Evolutionary conservation across 2,888 invertebrate genomes (phyloP), one percentile per base, ranked within the genome.

Genomic region (Galerucella calmariensis): DNA sequence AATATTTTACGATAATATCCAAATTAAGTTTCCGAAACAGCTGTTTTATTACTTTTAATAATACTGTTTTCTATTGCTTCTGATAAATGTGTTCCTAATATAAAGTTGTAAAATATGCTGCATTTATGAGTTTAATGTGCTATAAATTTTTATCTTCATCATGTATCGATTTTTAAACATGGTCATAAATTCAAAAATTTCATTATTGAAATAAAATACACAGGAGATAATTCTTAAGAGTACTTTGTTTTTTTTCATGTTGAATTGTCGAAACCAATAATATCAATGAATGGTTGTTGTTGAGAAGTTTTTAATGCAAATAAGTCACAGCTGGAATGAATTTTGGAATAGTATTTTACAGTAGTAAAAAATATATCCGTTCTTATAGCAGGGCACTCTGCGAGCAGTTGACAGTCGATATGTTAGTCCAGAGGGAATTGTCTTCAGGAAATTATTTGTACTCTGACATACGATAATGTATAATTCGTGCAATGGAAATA

Each of bases 161-260:
- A 48, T 48, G 48, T 48, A 48, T 48, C 48, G 48, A 48, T 48
- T 48, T 48, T 48, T 48, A 48, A 48, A 48, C 48, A 48, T 48
- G 11, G 12, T 14, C 48, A 48, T 48, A 14, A 48, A 48, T 48
- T 48, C 2, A 12, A 48, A 27, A 48, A 48, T 48, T 48, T 48
- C 11, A 48, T 14, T 14, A 11, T 48, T 48, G 12, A 48, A 48
- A 48, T 48, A 14, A 48, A 48, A 48, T 48, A 48, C 48, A 48
- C 48, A 48, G 48, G 48, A 48, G 48, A 14, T 48, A 6, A 12
- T 48, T 48, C 14, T 5, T 0, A 48, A 48, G 11, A 48, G 14
- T 48, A 14, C 48, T 2, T 3, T 48, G 48, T 48, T 48, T 14
- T 48, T 20, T 20, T 20, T 20, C 1, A 14, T 48, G 5, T 14